Evolutionary conservation across 1,140 invertebrate species (phyloP).

Genomic region (Chironomus tepperi): DNA sequence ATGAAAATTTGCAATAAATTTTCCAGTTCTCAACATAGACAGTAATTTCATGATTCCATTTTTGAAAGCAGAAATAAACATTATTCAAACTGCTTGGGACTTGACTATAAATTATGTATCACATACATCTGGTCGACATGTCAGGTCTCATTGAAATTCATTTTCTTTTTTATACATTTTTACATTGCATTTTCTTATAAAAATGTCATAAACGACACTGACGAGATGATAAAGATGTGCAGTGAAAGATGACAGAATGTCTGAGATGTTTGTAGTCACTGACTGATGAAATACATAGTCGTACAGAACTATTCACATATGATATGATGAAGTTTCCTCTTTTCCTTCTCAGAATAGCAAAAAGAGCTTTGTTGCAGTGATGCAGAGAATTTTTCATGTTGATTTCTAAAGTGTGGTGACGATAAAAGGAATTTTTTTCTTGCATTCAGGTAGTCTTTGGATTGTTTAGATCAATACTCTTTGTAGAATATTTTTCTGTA

Average conservation of each 20-base stretch:
- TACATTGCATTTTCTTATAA: background rate
- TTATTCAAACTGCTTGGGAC: conserved; percentile 1
- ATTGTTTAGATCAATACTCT: too few relatives aligned
- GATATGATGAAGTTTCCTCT: too few relatives aligned
- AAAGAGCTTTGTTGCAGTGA: too few relatives aligned
- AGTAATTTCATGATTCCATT: background rate
- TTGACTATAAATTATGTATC: background rate
- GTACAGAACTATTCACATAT: too few relatives aligned
- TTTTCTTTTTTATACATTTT: background rate
- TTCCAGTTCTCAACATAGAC: background rate
- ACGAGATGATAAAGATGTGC: background rate
- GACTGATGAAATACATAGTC: too few relatives aligned
- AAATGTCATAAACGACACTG: background rate
- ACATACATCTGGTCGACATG: background rate
- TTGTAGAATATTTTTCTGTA: too few relatives aligned
- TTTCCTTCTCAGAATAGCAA: too few relatives aligned
- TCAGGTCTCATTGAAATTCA: background rate
- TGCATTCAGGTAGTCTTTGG: too few relatives aligned
- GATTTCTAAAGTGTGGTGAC: too few relatives aligned
- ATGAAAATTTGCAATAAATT: conserved; percentile 14
- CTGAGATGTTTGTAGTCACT: too few relatives aligned
- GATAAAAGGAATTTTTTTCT: too few relatives aligned
- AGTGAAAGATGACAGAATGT: background rate
- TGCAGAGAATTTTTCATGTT: too few relatives aligned
- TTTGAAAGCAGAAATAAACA: background rate